phyloP scores from a whole-genome alignment of 2,888 invertebrate species.

The Lamproptera curius region DNA sequence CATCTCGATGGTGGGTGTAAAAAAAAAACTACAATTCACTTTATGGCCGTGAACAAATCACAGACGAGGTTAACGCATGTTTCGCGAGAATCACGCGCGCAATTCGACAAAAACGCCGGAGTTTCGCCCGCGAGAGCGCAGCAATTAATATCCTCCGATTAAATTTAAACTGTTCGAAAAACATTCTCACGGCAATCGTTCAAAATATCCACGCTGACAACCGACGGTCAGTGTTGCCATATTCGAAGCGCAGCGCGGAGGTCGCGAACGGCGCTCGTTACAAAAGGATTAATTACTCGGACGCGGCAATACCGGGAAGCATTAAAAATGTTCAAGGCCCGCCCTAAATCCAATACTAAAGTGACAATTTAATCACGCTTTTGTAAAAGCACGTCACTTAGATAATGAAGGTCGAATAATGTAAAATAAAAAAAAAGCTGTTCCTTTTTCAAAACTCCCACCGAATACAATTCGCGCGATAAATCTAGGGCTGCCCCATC shows the following conservation, averaged over 20 bases:
- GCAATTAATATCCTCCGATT: constrained; percentile 29
- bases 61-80: not conserved
- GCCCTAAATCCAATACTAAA: constrained; percentile 50
- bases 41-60: not conserved
- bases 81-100: not conserved
- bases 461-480: too few relatives aligned
- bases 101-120: not conserved
- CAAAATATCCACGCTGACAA: constrained; percentile 49
- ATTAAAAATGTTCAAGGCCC: constrained; percentile 53
- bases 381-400: too few relatives aligned
- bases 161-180: constrained; percentile 39
- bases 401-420: too few relatives aligned
- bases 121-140: constrained; percentile 8
- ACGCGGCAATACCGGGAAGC: constrained; percentile 51
- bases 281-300: constrained; percentile 58
- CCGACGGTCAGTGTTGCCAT: constrained; percentile 32
- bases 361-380: constrained; percentile 41
- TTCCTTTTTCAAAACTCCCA: constrained; percentile 49
- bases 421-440: too few relatives aligned
- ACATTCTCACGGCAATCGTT: constrained; percentile 62
- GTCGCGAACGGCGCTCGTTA: constrained; percentile 50
- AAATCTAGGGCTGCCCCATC: too few relatives aligned
- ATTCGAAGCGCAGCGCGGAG: constrained; percentile 44
- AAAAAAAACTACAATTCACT: not conserved
- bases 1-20: not conserved